Base-by-base conservation (phyloP, 2,888 invertebrate genomes). In the Phaedon cochleariae region DNA sequence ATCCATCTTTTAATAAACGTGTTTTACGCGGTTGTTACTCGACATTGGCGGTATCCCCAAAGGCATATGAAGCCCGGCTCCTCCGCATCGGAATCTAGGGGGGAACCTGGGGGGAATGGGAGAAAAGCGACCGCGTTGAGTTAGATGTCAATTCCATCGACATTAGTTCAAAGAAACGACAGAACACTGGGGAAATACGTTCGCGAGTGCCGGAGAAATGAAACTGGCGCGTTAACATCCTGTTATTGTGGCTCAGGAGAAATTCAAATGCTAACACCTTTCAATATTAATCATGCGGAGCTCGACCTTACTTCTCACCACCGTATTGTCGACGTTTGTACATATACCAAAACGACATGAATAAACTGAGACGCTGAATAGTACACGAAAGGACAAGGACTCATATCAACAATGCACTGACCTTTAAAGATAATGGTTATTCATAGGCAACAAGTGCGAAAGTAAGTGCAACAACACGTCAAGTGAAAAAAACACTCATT, bases 141-240 rank as follows among this genome's bases (percentile, higher is more conserved):
- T 78, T 76, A 76, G 77, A 79, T 80, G 80, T 81, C 81, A 80
- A 81, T 81, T 81, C 80, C 80, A 79, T 79, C 78, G 79, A 79
- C 80, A 79, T 81, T 79, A 77, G 78, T 78, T 80, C 78, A 81
- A 81, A 80, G 80, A 80, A 82, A 82, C 81, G 81, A 80, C 82
- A 77, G 81, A 81, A 81, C 83, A 81, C 82, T 72, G 73, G 83
- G 83, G 83, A 83, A 83, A 83, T 83, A 83, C 81, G 82, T 81
- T 80, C 77, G 75, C 76, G 76, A 76, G 75, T 75, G 77, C 73
- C 75, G 77, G 75, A 74, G 75, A 76, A 77, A 76, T 74, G 77
- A 79, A 81, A 79, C 54, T 59, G 41, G 59, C 71, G 79, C 80
- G 79, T 82, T 81, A 81, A 81, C 81, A 79, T 76, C 77, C 76